Evolutionary conservation across 64 coral and sea anemone species (phyloP).

Genomic region (Pachyseris speciosa): DNA sequence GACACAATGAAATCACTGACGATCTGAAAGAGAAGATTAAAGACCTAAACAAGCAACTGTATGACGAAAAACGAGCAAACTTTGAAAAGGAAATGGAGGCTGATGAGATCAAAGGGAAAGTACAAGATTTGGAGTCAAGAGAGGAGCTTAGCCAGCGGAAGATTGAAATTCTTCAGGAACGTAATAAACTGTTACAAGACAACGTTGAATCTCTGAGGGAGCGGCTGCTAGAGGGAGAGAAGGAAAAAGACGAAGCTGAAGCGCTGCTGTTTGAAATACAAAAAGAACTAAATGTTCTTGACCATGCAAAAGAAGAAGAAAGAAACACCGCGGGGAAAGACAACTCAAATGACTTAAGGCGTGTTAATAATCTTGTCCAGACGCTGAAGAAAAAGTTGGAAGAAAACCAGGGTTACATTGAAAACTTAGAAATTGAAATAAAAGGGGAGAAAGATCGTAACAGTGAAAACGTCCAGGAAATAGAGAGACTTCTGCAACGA

Average conservation of each 20-base stretch:
- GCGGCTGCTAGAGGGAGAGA: background rate
- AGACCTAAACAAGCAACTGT: background rate
- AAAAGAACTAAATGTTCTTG: background rate
- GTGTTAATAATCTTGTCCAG: slow-evolving; percentile 5
- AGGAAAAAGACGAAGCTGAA: slow-evolving; percentile 24
- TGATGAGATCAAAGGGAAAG: background rate
- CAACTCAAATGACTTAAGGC: background rate
- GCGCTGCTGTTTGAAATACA: slow-evolving; percentile 21
- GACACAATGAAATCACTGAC: slow-evolving; percentile 18
- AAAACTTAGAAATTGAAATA: slow-evolving; percentile 52
- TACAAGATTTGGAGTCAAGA: background rate
- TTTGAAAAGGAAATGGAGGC: slow-evolving; percentile 21
- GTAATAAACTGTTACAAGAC: slow-evolving; percentile 1
- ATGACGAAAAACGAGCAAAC: background rate
- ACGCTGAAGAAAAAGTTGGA: slow-evolving; percentile 44
- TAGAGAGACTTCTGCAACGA: slow-evolving; percentile 44
- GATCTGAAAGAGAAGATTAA: slow-evolving; percentile 30
- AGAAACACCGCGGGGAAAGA: background rate
- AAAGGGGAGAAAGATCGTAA: slow-evolving; percentile 36
- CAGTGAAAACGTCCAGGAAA: slow-evolving; percentile 59
- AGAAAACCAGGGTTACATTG: slow-evolving; percentile 3
- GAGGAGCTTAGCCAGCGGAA: background rate
- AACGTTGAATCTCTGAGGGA: slow-evolving; percentile 21
- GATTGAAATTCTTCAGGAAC: slow-evolving; percentile 41
- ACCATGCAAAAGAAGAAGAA: background rate